These are phyloP conservation scores for Halcyon senegalensis DNA, from an alignment of 2,113 vertebrate species.

Conservation along the genomic window DNA sequence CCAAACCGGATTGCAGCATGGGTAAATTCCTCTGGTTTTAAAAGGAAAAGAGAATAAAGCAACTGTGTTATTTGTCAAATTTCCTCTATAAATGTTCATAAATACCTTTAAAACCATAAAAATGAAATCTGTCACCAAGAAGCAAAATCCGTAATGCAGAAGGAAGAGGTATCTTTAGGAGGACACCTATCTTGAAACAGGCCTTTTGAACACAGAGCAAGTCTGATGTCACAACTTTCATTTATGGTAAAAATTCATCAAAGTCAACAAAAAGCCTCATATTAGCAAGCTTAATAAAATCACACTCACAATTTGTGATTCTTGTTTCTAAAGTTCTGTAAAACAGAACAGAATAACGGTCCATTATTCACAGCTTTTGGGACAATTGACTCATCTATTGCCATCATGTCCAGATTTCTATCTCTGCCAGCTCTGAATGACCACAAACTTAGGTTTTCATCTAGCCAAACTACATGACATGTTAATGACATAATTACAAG, in stretches of 20 bases:
- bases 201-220: not conserved
- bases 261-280: not conserved
- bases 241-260: not conserved
- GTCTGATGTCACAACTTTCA: not conserved
- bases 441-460: not conserved
- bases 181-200: not conserved
- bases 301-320: not conserved
- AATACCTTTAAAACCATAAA: not conserved
- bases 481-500: not conserved
- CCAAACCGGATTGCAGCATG: slow-evolving; percentile 94
- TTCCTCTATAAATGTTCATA: not conserved
- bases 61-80: not conserved
- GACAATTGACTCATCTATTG: not conserved
- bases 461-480: not conserved
- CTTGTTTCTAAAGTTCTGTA: slow-evolving; percentile 7
- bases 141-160: not conserved
- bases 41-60: slow-evolving; percentile 17
- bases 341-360: not conserved
- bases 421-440: not conserved
- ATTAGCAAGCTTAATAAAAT: not conserved
- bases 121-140: not conserved
- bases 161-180: not conserved
- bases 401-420: not conserved
- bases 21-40: slow-evolving; percentile 91
- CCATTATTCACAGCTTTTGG: not conserved